phyloP scores from a whole-genome alignment of 2,113 vertebrate genomes.

The Atractosteus spatula region DNA sequence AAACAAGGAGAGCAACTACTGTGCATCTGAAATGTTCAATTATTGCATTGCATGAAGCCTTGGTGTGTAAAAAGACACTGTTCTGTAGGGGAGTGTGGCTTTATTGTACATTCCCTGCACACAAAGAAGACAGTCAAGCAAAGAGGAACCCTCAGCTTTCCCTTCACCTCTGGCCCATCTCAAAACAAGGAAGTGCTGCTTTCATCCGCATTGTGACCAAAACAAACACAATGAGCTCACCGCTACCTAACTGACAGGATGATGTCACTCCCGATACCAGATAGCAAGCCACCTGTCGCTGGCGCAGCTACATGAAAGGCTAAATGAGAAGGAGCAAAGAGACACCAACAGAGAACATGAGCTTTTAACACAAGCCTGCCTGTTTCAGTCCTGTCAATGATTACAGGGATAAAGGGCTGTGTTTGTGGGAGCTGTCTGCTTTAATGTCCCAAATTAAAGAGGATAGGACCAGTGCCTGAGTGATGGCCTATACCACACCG shows the following conservation, averaged over 20 bases:
- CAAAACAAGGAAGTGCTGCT: slow-evolving; percentile 57
- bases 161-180: slow-evolving; percentile 31
- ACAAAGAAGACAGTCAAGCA: slow-evolving; percentile 14
- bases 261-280: slow-evolving; percentile 62
- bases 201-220: slow-evolving; percentile 50
- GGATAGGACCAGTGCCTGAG: slow-evolving; percentile 1
- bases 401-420: slow-evolving; percentile 12
- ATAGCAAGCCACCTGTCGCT: slow-evolving; percentile 42
- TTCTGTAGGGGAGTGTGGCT: background rate
- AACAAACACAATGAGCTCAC: slow-evolving; percentile 57
- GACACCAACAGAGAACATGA: background rate
- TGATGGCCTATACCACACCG: background rate
- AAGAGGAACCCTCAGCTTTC: slow-evolving; percentile 17
- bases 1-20: no score
- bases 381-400: slow-evolving; percentile 11
- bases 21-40: no score
- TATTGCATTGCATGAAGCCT: no score
- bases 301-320: slow-evolving; percentile 23
- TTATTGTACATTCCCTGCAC: background rate
- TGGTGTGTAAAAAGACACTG: no score
- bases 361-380: no score
- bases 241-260: slow-evolving; percentile 50
- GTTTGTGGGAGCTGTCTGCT: slow-evolving; percentile 30
- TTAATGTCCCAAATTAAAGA: slow-evolving; percentile 39
- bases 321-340: slow-evolving; percentile 1